These are phyloP conservation scores for Pelmatolapia mariae DNA, from an alignment of 2,113 vertebrate genomes.

Conservation along the genomic window DNA sequence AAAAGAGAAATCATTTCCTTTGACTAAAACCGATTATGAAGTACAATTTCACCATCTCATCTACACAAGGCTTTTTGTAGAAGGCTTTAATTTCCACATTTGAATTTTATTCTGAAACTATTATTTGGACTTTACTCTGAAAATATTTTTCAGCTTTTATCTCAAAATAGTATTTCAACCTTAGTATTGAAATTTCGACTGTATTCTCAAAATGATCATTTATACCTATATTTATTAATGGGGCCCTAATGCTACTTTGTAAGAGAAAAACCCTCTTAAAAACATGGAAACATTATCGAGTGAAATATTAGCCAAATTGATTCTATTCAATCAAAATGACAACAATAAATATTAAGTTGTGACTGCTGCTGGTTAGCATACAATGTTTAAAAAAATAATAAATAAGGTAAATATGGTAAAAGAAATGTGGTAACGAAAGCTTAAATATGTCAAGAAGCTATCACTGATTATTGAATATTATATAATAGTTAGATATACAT, in stretches of 20 bases:
- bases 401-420: neutral
- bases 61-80: neutral
- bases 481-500: neutral
- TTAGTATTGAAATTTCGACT: neutral
- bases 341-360: neutral
- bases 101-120: neutral
- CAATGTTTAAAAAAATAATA: neutral
- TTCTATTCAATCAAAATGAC: neutral
- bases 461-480: neutral
- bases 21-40: neutral
- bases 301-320: neutral
- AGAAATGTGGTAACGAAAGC: neutral
- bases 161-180: neutral
- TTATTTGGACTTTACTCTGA: neutral
- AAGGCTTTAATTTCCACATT: neutral
- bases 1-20: neutral
- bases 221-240: neutral
- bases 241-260: neutral
- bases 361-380: neutral
- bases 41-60: neutral
- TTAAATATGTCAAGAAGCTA: neutral
- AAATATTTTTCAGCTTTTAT: neutral
- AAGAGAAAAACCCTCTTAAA: fast-evolving
- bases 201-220: neutral
- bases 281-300: neutral